Evolutionary conservation across 2,888 invertebrate genomes (phyloP).

Genomic region (Meiosimyza platycephala): DNA sequence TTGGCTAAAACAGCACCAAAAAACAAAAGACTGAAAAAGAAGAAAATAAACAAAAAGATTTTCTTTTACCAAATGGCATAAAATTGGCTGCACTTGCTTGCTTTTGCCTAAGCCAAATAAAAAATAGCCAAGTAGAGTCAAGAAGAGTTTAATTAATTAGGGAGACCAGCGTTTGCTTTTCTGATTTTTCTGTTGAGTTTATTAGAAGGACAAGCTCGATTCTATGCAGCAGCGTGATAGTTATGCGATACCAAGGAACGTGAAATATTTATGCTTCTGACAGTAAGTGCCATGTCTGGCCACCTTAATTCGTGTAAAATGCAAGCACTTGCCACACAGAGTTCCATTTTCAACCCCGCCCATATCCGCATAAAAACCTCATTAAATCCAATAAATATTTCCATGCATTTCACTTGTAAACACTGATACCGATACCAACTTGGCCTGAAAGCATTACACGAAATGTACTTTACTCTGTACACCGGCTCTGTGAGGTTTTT

Average conservation of each 20-base stretch:
- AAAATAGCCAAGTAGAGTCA: background rate
- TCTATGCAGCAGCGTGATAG: background rate
- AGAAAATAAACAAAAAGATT: slow-evolving; percentile 13
- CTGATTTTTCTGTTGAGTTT: background rate
- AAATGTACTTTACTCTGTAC: slow-evolving; percentile 18
- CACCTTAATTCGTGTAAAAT: slow-evolving; percentile 4
- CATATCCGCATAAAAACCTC: slow-evolving; percentile 37
- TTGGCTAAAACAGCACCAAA: background rate
- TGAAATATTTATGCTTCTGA: background rate
- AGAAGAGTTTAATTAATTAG: slow-evolving; percentile 27
- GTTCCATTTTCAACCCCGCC: background rate
- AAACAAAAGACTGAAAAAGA: background rate
- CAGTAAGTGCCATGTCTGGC: background rate
- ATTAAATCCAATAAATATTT: slow-evolving; percentile 41
- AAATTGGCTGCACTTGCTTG: slow-evolving; percentile 13
- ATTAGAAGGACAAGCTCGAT: background rate
- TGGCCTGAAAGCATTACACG: slow-evolving; percentile 22
- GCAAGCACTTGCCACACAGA: slow-evolving; percentile 23
- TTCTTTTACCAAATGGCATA: slow-evolving; percentile 13
- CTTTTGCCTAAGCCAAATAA: background rate
- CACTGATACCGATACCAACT: slow-evolving; percentile 26
- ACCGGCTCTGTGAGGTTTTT: background rate
- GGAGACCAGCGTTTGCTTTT: background rate
- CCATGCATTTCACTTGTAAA: slow-evolving; percentile 33
- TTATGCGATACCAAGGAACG: background rate